These are phyloP conservation scores for Erynnis tages DNA, from an alignment of 2,888 invertebrate genomes.

Conservation along the genomic window DNA sequence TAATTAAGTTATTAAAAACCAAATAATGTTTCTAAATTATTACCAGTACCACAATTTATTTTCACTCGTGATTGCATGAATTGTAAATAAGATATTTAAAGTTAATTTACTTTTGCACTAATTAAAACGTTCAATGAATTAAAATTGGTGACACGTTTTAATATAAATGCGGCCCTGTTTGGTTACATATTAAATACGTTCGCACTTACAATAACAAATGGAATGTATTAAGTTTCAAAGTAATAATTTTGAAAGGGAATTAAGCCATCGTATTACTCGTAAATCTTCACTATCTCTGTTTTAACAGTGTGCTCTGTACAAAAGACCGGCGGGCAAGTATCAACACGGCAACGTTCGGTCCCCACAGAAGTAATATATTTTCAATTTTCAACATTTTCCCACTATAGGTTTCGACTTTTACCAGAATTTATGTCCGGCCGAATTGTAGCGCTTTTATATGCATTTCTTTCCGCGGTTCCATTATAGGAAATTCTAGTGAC, in stretches of 20 bases:
- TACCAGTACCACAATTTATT: too few relatives aligned
- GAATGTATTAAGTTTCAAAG: constrained; percentile 46
- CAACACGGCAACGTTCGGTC: constrained; percentile 48
- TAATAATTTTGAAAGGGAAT: constrained; percentile 40
- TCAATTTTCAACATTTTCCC: constrained; percentile 68
- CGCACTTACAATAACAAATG: constrained; percentile 14
- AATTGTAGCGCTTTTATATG: constrained; percentile 22
- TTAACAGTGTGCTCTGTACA: constrained; percentile 64
- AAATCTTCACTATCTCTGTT: constrained; percentile 64
- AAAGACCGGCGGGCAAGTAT: constrained; percentile 53
- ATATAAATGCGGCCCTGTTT: background rate
- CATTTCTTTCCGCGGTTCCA: constrained; percentile 11
- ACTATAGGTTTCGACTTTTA: constrained; percentile 59
- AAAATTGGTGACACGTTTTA: background rate
- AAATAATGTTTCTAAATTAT: too few relatives aligned
- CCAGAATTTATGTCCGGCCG: constrained; percentile 56
- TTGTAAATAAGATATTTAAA: too few relatives aligned
- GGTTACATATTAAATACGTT: constrained; percentile 5
- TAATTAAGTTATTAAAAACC: too few relatives aligned
- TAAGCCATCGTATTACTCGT: constrained; percentile 42
- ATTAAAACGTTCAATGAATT: background rate
- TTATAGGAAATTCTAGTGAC: constrained; percentile 3
- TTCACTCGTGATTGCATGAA: too few relatives aligned
- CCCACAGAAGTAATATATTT: constrained; percentile 72
- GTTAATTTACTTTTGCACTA: too few relatives aligned